Conservation (phyloP, 1,140 invertebrate genomes). For the Ditylenchus dipsaci region DNA sequence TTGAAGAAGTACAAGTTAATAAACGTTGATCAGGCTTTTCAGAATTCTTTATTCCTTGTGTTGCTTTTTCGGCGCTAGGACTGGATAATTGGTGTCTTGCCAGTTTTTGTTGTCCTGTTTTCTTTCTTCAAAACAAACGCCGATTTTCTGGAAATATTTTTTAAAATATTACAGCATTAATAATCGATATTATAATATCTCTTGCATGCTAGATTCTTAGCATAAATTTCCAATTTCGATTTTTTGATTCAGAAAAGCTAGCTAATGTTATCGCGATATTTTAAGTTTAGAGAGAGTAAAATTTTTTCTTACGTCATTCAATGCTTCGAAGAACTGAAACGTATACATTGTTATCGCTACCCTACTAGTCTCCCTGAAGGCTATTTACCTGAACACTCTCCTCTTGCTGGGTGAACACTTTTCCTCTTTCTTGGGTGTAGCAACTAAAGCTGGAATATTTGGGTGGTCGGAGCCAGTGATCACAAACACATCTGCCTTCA, state of each 20-base stretch:
- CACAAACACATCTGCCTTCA: constrained; percentile 3
- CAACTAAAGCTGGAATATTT: constrained; percentile 3
- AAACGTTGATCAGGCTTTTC: not conserved
- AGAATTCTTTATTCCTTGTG: not conserved
- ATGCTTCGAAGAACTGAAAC: constrained; percentile 3
- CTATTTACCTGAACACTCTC: not conserved
- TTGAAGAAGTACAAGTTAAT: not conserved
- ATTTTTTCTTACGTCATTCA: constrained; percentile 8
- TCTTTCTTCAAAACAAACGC: constrained; percentile 19
- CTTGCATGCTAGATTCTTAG: no score
- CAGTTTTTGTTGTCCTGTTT: not conserved
- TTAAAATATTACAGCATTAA: not conserved
- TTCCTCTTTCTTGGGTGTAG: constrained; percentile 2
- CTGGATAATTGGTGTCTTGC: not conserved
- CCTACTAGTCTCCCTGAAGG: no score
- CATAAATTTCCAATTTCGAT: no score
- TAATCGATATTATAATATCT: not conserved
- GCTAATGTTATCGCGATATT: no score
- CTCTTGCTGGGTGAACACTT: constrained; percentile 6
- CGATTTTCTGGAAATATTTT: constrained; percentile 8
- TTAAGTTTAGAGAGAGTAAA: no score
- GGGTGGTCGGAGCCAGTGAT: constrained; percentile 1
- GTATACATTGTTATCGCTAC: no score
- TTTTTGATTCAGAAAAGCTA: no score
- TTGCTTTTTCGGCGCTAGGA: not conserved